Conservation (phyloP, 2,113 vertebrate genomes). For the Lepisosteus osseus region DNA sequence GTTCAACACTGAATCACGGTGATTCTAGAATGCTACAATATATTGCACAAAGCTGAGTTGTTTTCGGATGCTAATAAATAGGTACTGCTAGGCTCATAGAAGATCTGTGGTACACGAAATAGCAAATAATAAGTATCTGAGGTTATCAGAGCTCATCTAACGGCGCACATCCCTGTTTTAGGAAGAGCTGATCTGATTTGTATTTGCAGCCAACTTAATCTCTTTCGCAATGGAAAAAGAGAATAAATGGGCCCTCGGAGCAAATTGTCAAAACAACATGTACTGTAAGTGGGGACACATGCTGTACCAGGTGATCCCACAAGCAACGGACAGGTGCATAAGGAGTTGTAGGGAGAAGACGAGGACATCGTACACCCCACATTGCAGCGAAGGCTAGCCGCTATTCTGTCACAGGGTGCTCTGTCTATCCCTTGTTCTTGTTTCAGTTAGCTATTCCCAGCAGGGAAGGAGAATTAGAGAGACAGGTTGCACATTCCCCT, state of each 20-base stretch:
- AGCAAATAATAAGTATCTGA: not conserved
- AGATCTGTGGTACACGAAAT: not conserved
- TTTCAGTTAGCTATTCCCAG: not conserved
- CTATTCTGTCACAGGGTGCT: not conserved
- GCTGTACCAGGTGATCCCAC: not conserved
- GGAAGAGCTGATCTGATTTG: not conserved
- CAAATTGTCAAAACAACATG: not conserved
- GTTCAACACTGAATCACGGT: not conserved
- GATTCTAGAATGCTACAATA: not conserved
- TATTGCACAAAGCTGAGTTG: not conserved
- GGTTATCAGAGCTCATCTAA: slow-evolving; percentile 6
- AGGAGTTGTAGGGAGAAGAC: not conserved
- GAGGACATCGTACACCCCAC: not conserved
- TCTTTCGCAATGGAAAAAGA: not conserved
- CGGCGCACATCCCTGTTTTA: not conserved
- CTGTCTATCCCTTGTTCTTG: not conserved
- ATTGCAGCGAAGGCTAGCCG: not conserved
- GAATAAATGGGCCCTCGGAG: not conserved
- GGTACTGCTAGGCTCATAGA: not conserved
- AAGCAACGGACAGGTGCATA: not conserved
- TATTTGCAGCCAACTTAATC: not conserved
- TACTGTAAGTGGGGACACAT: not conserved
- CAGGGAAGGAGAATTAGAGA: not conserved
- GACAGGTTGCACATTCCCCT: too few species aligned
- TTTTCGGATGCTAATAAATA: not conserved